Conservation (phyloP, 37 sponge, comb jelly and placozoan genomes). For the Oopsacas minuta region DNA sequence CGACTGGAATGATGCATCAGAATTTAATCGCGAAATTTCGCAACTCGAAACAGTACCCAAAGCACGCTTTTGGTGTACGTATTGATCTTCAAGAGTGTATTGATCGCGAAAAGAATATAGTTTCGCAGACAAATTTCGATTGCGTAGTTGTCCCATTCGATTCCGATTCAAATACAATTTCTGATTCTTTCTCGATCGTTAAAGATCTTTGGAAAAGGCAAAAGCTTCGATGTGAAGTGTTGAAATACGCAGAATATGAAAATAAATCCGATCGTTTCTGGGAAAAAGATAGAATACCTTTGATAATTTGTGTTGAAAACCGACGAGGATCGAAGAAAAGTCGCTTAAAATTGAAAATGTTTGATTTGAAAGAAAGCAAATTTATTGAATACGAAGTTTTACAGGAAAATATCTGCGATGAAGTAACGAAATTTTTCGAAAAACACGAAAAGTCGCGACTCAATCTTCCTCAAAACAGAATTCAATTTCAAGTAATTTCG, state of each 20-base stretch:
- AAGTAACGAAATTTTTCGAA: not conserved
- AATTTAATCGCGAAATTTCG: slow-evolving; percentile 18
- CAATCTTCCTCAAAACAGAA: not conserved
- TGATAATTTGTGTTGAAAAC: not conserved
- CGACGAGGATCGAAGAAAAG: not conserved
- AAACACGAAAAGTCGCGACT: not conserved
- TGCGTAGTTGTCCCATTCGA: not conserved
- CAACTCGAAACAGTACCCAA: not conserved
- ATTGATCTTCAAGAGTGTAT: not conserved
- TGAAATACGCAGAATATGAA: slow-evolving; percentile 4
- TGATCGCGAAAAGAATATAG: not conserved
- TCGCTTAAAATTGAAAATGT: not conserved
- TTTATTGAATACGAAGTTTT: not conserved
- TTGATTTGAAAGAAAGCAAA: not conserved
- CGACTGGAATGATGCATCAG: slow-evolving; percentile 6
- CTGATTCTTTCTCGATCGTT: not conserved
- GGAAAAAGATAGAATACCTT: not conserved
- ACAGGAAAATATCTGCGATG: not conserved
- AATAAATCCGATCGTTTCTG: not conserved
- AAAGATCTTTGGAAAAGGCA: not conserved
- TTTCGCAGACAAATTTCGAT: not conserved
- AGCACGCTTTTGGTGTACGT: not conserved
- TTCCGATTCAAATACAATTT: not conserved
- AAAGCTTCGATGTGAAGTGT: not conserved
- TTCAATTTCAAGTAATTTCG: slow-evolving; percentile 5